Evolutionary conservation across 1,140 invertebrate species (phyloP).

Genomic region (Plutomurus gul): DNA sequence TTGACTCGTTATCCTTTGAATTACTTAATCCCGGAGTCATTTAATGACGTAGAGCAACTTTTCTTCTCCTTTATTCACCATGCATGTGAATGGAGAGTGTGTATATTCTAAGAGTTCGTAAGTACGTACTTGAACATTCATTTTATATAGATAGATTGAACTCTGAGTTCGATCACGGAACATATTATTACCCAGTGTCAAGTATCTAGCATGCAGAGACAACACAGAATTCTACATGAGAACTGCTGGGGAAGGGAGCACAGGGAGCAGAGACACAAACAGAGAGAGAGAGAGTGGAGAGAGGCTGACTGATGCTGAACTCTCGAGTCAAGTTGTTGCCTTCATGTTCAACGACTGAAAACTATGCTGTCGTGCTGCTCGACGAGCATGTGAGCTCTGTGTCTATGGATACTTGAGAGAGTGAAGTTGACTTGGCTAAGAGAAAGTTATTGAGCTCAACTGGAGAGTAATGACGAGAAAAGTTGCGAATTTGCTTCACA

Average conservation of each 20-base stretch:
- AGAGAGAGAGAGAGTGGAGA: neutral
- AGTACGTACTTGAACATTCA: too few species aligned
- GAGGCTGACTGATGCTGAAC: neutral
- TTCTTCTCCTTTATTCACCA: neutral
- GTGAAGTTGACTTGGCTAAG: neutral
- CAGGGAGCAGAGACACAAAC: neutral
- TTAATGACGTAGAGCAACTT: constrained; percentile 12
- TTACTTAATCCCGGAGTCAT: neutral
- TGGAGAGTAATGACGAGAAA: constrained; percentile 18
- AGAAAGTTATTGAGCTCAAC: constrained; percentile 11
- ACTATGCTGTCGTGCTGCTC: neutral
- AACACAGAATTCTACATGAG: too few species aligned
- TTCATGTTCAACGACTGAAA: constrained; percentile 17
- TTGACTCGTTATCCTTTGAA: neutral
- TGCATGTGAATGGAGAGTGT: neutral
- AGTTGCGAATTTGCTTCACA: constrained; percentile 20
- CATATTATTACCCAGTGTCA: too few species aligned
- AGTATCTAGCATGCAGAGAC: too few species aligned
- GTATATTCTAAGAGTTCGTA: too few species aligned
- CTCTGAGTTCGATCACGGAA: too few species aligned
- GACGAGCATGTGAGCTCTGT: constrained; percentile 15
- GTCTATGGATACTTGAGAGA: neutral
- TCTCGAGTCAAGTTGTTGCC: neutral
- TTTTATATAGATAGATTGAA: too few species aligned
- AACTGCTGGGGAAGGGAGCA: too few species aligned